These are phyloP conservation scores for Peromyscus melanophrys DNA, from an alignment of 2,797 vertebrate species.

Conservation along the genomic window DNA sequence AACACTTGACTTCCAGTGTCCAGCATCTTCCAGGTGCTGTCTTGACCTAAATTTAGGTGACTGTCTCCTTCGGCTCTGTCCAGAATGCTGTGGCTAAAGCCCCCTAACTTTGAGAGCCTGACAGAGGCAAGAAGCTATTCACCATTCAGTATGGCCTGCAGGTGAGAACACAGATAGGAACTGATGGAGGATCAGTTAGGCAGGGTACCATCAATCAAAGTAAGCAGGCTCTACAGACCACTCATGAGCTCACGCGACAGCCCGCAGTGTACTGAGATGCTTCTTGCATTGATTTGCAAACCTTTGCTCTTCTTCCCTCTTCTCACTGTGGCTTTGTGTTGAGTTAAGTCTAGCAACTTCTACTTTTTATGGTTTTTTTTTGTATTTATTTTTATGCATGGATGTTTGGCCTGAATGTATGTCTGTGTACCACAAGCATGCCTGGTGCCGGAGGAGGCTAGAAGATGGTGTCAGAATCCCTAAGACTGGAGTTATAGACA, in stretches of 20 bases:
- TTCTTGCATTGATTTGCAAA: not conserved
- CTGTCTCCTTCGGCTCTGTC: not conserved
- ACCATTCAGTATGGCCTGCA: not conserved
- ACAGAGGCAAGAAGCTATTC: not conserved
- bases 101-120: not conserved
- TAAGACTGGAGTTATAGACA: not conserved
- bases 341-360: slow-evolving; percentile 6
- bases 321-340: not conserved
- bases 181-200: not conserved
- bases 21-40: not conserved
- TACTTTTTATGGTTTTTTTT: not conserved
- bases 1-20: not conserved
- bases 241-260: slow-evolving; percentile 48
- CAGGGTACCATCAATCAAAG: slow-evolving; percentile 42
- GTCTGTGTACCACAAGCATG: not conserved
- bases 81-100: not conserved
- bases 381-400: not conserved
- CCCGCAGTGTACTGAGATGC: not conserved
- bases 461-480: not conserved
- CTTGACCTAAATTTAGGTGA: not conserved
- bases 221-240: not conserved
- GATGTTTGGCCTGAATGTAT: not conserved
- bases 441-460: not conserved
- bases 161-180: not conserved
- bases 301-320: not conserved